These are phyloP conservation scores for Cheirogaleus medius DNA, from an alignment of 2,113 vertebrate genomes.

Conservation along the genomic window DNA sequence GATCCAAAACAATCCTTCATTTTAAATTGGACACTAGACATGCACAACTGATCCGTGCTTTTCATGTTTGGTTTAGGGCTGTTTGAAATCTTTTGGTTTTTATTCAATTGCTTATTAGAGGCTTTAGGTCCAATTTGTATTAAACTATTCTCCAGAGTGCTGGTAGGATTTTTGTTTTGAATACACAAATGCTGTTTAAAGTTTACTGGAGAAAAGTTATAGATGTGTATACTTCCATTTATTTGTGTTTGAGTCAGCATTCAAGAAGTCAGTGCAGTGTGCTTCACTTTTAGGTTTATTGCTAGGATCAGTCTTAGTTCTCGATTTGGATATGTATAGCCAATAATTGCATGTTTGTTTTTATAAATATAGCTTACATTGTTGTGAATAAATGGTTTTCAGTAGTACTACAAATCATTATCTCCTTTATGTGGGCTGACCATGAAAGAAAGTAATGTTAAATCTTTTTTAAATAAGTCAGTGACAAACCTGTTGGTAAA, in stretches of 20 bases:
- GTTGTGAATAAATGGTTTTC: neutral
- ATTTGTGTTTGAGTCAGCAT: neutral
- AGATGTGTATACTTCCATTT: neutral
- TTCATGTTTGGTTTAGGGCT: neutral
- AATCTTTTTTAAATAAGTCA: neutral
- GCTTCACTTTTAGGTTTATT: neutral
- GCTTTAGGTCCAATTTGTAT: constrained; percentile 7
- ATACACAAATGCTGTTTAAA: neutral
- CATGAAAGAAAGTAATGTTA: neutral
- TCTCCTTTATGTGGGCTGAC: neutral
- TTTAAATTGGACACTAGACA: constrained; percentile 53
- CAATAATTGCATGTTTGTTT: neutral
- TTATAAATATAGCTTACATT: neutral
- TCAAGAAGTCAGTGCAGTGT: neutral
- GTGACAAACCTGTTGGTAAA: neutral
- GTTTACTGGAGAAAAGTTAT: neutral
- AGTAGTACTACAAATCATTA: neutral
- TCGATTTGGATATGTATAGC: neutral
- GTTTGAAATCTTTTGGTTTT: constrained; percentile 6
- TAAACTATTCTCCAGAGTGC: neutral
- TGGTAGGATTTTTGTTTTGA: neutral
- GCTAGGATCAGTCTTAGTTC: neutral
- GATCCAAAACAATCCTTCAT: constrained; percentile 57
- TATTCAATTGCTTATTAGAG: constrained; percentile 21
- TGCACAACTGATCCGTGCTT: neutral